Evolutionary conservation across 2,888 invertebrate species (phyloP).

Genomic region (Leucoma salicis): DNA sequence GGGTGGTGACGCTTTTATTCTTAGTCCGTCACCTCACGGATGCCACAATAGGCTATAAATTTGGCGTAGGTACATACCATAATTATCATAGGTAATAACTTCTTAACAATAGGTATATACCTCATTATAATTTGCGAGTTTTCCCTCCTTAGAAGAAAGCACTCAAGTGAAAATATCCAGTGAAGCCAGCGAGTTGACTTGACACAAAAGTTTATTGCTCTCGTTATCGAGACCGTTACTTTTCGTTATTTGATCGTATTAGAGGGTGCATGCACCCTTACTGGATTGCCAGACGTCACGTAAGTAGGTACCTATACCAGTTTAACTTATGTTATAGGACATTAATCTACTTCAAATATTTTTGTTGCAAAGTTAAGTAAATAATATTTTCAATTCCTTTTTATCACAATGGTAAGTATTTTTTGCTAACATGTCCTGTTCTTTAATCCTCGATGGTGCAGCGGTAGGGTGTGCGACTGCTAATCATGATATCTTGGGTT

Average conservation of each 20-base stretch:
- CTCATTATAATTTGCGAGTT: slow-evolving; percentile 29
- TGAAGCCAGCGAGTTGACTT: slow-evolving; percentile 51
- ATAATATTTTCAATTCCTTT: no score
- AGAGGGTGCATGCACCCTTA: slow-evolving; percentile 51
- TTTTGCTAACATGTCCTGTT: no score
- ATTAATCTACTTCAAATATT: background rate
- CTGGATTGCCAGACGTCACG: slow-evolving; percentile 4
- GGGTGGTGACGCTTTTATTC: no score
- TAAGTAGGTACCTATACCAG: background rate
- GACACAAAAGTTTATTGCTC: slow-evolving; percentile 65
- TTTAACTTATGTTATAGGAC: background rate
- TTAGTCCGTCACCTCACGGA: no score
- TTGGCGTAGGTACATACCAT: no score
- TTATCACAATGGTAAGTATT: no score
- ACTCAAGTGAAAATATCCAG: slow-evolving; percentile 60
- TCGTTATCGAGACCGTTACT: slow-evolving; percentile 76
- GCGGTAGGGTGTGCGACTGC: no score
- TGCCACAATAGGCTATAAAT: no score
- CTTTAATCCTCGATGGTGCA: no score
- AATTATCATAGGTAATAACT: no score
- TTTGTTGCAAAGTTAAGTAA: background rate
- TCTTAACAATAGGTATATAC: no score
- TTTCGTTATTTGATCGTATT: slow-evolving; percentile 77
- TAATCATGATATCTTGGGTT: no score
- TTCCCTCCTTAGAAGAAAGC: slow-evolving; percentile 42